Conservation (phyloP, 2,888 invertebrate genomes). For the Melipona beecheii region DNA sequence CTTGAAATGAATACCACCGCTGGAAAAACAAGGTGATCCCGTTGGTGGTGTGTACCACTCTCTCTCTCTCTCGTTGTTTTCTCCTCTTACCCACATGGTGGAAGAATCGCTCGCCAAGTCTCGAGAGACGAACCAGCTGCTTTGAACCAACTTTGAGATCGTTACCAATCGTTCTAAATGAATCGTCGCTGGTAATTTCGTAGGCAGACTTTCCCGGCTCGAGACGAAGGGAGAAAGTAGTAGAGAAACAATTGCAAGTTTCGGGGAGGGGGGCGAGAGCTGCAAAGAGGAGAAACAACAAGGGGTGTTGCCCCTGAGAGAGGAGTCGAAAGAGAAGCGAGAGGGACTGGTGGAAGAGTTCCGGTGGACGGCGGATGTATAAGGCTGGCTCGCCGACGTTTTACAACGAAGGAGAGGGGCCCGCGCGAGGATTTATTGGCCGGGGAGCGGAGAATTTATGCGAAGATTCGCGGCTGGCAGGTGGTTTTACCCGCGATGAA, state of each 20-base stretch:
- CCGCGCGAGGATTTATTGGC: conserved; percentile 78
- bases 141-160: too few species aligned
- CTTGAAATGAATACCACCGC: conserved; percentile 81
- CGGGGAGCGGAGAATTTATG: conserved; percentile 75
- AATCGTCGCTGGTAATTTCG: conserved; percentile 9
- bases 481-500: conserved; percentile 69
- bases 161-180: conserved; percentile 1
- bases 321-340: background rate
- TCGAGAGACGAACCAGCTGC: too few species aligned
- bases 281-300: too few species aligned
- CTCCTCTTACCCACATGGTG: background rate
- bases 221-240: background rate
- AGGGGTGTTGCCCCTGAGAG: background rate
- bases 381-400: conserved; percentile 68
- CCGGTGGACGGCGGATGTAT: conserved; percentile 63
- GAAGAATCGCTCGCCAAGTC: background rate
- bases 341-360: conserved; percentile 35
- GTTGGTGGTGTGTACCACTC: background rate
- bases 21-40: conserved; percentile 78
- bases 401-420: conserved; percentile 73
- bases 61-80: background rate
- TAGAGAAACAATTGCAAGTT: background rate
- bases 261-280: too few species aligned
- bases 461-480: conserved; percentile 76
- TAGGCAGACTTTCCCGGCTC: background rate